Evolutionary conservation across 2,888 invertebrate species (phyloP).

Genomic region (Drosophila leonis): DNA sequence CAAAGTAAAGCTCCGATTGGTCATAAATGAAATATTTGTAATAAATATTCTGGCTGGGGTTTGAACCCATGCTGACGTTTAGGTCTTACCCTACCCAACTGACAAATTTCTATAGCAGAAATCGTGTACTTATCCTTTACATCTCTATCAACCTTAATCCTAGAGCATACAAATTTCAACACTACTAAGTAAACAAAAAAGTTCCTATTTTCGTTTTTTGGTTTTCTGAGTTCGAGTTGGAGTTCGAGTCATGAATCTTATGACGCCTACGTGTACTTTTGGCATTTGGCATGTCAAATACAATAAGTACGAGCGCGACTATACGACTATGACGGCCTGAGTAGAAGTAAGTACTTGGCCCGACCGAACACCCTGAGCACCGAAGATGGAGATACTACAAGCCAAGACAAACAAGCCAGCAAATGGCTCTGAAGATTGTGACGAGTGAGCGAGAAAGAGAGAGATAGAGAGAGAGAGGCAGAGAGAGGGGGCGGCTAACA

Average conservation of each 20-base stretch:
- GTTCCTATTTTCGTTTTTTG: slow-evolving; percentile 47
- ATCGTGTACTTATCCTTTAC: not conserved
- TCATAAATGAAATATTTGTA: not conserved
- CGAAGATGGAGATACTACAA: slow-evolving; percentile 61
- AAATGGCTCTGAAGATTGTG: slow-evolving; percentile 29
- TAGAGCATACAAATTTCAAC: not conserved
- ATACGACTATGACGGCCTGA: slow-evolving; percentile 40
- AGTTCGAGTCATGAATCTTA: slow-evolving; percentile 80
- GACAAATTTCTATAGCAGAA: not conserved
- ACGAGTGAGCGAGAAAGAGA: not conserved
- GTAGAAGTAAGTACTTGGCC: slow-evolving; percentile 45
- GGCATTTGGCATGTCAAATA: slow-evolving; percentile 83
- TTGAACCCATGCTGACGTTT: not conserved
- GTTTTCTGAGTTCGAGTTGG: slow-evolving; percentile 62
- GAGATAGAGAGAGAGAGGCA: not conserved
- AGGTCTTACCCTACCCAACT: not conserved
- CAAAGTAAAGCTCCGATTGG: no score
- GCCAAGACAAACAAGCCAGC: slow-evolving; percentile 55
- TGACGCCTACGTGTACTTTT: slow-evolving; percentile 83
- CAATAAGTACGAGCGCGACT: slow-evolving; percentile 65
- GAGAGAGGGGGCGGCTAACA: slow-evolving; percentile 23
- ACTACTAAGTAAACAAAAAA: not conserved
- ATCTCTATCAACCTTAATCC: not conserved
- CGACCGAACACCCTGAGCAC: slow-evolving; percentile 43
- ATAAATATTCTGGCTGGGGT: not conserved